Evolutionary conservation across 2,797 vertebrate genomes (phyloP).

Genomic region (Myotis planiceps): DNA sequence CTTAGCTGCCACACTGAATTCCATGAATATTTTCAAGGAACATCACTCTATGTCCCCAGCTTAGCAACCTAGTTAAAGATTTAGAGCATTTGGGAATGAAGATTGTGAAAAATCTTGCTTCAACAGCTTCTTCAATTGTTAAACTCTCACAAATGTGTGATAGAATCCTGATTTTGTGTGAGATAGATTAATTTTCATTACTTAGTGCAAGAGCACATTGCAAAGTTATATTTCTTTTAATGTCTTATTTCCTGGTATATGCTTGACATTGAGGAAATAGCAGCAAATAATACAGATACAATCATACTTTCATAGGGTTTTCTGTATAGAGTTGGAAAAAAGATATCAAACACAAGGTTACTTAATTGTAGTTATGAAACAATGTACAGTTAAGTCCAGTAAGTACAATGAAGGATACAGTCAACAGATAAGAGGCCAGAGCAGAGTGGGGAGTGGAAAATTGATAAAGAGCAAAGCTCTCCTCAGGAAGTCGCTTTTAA

Average conservation of each 20-base stretch:
- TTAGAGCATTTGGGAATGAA: slow-evolving; percentile 20
- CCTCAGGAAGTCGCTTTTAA: background rate
- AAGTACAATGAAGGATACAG: background rate
- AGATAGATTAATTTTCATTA: background rate
- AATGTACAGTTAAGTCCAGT: background rate
- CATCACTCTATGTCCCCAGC: background rate
- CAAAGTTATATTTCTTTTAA: background rate
- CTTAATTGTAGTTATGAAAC: background rate
- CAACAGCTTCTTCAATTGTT: background rate
- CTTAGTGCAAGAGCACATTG: background rate
- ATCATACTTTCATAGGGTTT: background rate
- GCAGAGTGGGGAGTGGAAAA: background rate
- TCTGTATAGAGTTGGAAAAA: background rate
- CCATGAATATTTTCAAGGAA: slow-evolving; percentile 41
- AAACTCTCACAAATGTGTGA: background rate
- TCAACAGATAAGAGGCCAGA: background rate
- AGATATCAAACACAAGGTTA: background rate
- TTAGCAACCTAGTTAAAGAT: background rate
- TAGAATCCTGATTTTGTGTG: background rate
- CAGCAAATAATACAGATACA: background rate
- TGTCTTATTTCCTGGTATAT: background rate
- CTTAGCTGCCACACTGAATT: slow-evolving; percentile 31
- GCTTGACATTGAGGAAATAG: background rate
- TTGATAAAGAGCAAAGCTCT: background rate
- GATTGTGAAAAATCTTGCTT: background rate